Base-by-base conservation (phyloP, 2,113 vertebrate species). In the Turdus rufiventris region DNA sequence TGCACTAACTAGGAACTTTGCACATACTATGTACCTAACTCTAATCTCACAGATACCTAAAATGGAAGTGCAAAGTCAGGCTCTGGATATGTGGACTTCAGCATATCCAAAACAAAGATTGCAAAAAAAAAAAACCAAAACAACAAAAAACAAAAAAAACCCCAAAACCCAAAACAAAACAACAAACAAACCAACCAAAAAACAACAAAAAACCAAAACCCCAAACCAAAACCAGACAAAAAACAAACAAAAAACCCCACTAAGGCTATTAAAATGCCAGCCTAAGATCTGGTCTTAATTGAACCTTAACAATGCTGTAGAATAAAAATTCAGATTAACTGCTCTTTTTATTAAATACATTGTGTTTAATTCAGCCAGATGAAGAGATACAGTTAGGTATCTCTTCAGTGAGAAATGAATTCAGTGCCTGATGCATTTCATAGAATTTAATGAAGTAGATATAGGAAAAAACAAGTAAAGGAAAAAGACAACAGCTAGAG, bases 191-290 rank as follows among this genome's bases (percentile, higher is more conserved):
- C 18, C 43, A 19, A 45, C 8, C 43, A 20, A 47, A 47, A 47
- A 47, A 47, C 19, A 47, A 47, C 19, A 20, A 47, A 16, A 43
- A 43, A 43, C 42, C 14, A 21, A 47, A 47, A 47, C 10, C 45
- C 45, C 45, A 43, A 43, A 43, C 14, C 14, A 42, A 42, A 42
- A 15, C 42, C 38, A 38, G 12, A 38, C 38, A 38, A 38, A 38
- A 38, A 38, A 10, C 38, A 38, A 38, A 38, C 38, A 38, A 38
- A 38, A 11, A 38, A 38, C 38, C 38, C 38, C 38, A 38, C 38
- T 38, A 48, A 24, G 1, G 6, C 2, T 54, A 23, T 21, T 5
- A 68, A 77, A 74, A 5, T 0, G 4, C 15, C 31, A 63, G 5
- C 18, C 15, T 74, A 26, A 63, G 3, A 4, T 61, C 21, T 33